Conservation (phyloP, 2,113 vertebrate species). For the Rattus rattus region DNA sequence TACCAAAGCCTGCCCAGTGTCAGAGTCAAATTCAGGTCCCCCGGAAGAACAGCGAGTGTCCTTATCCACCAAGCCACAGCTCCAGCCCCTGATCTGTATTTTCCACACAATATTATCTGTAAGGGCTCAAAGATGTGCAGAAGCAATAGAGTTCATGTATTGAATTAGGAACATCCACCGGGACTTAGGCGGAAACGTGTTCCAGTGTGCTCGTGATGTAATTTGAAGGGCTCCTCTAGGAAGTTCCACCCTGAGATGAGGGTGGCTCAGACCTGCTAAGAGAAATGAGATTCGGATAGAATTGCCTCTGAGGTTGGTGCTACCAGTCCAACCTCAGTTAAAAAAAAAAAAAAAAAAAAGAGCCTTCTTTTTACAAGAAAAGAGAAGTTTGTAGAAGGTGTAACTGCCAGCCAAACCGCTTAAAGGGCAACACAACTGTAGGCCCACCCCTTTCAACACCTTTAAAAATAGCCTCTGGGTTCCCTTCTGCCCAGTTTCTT, state of each 20-base stretch:
- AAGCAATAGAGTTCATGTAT: background rate
- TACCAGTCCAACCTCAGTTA: background rate
- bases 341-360: background rate
- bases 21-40: background rate
- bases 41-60: background rate
- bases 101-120: constrained; percentile 22
- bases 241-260: background rate
- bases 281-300: background rate
- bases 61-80: background rate
- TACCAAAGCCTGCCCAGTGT: background rate
- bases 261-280: background rate
- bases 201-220: background rate
- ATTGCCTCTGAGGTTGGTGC: background rate
- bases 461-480: background rate
- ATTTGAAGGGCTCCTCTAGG: background rate
- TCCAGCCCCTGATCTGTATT: background rate
- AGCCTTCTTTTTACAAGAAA: background rate
- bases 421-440: constrained; percentile 25
- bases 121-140: background rate
- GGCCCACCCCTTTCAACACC: background rate
- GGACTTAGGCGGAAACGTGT: background rate
- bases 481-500: constrained; percentile 19
- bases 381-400: constrained; percentile 34
- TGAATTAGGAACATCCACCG: background rate
- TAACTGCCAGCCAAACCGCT: background rate